A percentile compares a stretch with the other conserved stretches of the same genome.
Conservation (phyloP, 2,113 vertebrate genomes). For the Litocranius walleri region DNA sequence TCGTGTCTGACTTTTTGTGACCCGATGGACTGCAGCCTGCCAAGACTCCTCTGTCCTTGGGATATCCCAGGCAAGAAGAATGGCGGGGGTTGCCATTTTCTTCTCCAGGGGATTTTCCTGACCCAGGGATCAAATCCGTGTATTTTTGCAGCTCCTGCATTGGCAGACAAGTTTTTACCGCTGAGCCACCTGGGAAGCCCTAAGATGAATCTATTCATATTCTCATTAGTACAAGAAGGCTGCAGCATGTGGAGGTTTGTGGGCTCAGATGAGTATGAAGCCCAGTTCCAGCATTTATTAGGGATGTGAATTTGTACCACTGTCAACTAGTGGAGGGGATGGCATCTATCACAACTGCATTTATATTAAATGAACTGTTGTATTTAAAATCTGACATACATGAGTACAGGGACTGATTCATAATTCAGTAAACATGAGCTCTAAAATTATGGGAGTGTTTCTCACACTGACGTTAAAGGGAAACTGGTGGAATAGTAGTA, state of each 20-base stretch:
- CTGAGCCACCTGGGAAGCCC: background rate
- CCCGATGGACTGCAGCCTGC: background rate
- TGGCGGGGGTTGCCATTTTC: background rate
- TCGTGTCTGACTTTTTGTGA: fast-evolving
- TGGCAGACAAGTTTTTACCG: background rate
- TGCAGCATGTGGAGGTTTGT: background rate
- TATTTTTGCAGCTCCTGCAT: background rate
- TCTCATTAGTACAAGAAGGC: background rate
- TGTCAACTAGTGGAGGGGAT: background rate
- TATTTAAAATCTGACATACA: background rate
- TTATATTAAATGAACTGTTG: background rate
- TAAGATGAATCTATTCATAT: background rate
- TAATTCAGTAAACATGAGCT: background rate
- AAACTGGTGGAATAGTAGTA: background rate
- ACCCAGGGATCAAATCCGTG: background rate
- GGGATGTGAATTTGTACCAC: background rate
- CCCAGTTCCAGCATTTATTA: background rate
- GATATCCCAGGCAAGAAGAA: background rate
- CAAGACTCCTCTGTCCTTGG: background rate
- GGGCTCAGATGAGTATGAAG: background rate
- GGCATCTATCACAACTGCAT: background rate
- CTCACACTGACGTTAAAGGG: background rate
- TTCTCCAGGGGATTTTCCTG: background rate
- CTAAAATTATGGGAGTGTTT: background rate
- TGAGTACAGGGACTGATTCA: background rate